Base-by-base conservation (phyloP, 2,888 invertebrate species). In the Gisinianus flammeolus region DNA sequence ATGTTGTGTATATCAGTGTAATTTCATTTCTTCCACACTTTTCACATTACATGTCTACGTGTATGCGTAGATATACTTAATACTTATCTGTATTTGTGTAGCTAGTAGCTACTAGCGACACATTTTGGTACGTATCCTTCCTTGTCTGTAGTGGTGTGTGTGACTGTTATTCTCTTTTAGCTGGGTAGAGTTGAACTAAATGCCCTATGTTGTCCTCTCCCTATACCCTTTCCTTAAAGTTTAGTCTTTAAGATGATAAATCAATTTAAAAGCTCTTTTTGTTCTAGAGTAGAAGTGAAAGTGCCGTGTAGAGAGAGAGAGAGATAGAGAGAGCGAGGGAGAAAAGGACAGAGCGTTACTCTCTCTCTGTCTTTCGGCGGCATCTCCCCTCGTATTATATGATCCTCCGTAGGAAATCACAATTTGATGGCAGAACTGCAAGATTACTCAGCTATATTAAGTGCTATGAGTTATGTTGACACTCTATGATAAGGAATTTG, bases 261-360 rank as follows among this genome's bases (percentile, higher is more conserved):
- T 62, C 62, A 62, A 26, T 62, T 62, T 62, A 62, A 62, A 6
- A 62, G 54, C 26, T 62, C 62, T 5, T 62, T 62, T 26, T 62
- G 26, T 62, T 62, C 28, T 26, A 2, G 4, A 26, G 26, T 26
- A 16, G 28, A 54, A n/a, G n/a, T 54, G 54, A 54, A 54, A 54
- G 54, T 54, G 54, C 8, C 16, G 6, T n/a, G 44, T 44, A 44
- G 44, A 16, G 8, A 44, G 44, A 6, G 16, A 10, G 8, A 44
- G 44, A 44, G 44, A 44, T 44, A 16, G 44, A 44, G 44, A 44
- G 16, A 44, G 44, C 44, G 44, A 16, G 44, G 16, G 44, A 44
- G 44, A 44, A 16, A 44, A 16, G 16, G 44, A 10, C n/a, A 16
- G 4, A 54, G 54, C 4, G n/a, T 54, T 16, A n/a, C n/a, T 16